Percentiles rank a stretch among this genome's conserved stretches.
Evolutionary conservation across 2,888 invertebrate genomes (phyloP).

Genomic region (Troilus luridus): DNA sequence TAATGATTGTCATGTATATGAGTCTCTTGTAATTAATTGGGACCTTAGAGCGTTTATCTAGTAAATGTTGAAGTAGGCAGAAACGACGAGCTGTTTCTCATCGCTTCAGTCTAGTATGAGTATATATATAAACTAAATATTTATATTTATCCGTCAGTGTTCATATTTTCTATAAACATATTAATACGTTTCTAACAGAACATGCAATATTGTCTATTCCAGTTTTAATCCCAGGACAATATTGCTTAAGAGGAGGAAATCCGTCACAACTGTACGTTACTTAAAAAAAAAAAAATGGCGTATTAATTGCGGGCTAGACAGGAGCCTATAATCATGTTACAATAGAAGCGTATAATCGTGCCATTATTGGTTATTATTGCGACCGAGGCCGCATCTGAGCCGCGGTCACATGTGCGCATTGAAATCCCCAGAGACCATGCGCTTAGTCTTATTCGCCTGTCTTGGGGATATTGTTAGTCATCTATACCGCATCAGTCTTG

Average conservation of each 20-base stretch:
- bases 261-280: neutral
- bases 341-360: conserved; percentile 5
- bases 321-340: neutral
- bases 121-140: no score
- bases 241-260: neutral
- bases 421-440: neutral
- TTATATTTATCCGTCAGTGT: no score
- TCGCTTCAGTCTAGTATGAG: no score
- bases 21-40: no score
- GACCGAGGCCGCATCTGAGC: neutral
- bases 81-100: no score
- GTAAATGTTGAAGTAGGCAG: no score
- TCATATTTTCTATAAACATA: no score
- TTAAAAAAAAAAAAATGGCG: neutral
- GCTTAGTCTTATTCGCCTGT: neutral
- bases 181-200: neutral
- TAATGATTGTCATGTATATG: no score
- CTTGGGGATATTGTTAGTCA: neutral
- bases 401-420: conserved; percentile 21
- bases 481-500: neutral
- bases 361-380: conserved; percentile 19
- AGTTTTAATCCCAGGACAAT: neutral
- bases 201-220: neutral
- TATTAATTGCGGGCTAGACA: neutral
- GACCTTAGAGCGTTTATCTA: no score